Base-by-base conservation (phyloP, 2,888 invertebrate genomes). In the Drosophila diplacantha region DNA sequence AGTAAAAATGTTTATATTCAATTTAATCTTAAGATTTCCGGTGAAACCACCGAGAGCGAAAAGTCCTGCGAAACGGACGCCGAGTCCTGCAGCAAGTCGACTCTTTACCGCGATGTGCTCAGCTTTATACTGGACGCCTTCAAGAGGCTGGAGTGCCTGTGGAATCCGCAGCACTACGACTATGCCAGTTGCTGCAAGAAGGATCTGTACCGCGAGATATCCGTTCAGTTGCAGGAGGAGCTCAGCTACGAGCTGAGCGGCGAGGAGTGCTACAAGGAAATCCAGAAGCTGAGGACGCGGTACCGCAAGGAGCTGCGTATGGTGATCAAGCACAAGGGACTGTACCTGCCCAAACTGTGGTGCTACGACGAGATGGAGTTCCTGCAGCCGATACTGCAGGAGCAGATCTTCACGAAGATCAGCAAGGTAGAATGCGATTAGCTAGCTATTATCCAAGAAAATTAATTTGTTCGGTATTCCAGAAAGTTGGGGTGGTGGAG, bases 301-400 rank as follows among this genome's bases (percentile, higher is more conserved):
- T 85, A 86, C 51, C 83, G 83, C 29, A 83, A 83, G 34, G 86
- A 85, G 46, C 72, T 85, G 14, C 72, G 78, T 7, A 73, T 83
- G 66, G 77, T 84, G 8, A 77, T 84, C 58, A 84, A 80, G 41
- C 78, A 76, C 35, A 85, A 85, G 53, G 85, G 86, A 3, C 60
- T 83, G 20, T 85, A 86, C 51, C 52, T 84, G 57, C 84, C 85
- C 4, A 85, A 85, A 35, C 70, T 85, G 8, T 85, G 85, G 85
- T 85, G 86, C 53, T 85, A 85, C 49, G 85, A 86, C 54, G 75
- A 85, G 51, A 74, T 85, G 66, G 85, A 86, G 26, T 85, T 85
- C 53, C 65, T 85, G 20, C 76, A 82, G 5, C 75, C 80, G 9
- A 74, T 79, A 29, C 59, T 84, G 11, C 84, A 85, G 24, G 80